Evolutionary conservation across 2,888 invertebrate species (phyloP).

Genomic region (Trichopoda pennipes): DNA sequence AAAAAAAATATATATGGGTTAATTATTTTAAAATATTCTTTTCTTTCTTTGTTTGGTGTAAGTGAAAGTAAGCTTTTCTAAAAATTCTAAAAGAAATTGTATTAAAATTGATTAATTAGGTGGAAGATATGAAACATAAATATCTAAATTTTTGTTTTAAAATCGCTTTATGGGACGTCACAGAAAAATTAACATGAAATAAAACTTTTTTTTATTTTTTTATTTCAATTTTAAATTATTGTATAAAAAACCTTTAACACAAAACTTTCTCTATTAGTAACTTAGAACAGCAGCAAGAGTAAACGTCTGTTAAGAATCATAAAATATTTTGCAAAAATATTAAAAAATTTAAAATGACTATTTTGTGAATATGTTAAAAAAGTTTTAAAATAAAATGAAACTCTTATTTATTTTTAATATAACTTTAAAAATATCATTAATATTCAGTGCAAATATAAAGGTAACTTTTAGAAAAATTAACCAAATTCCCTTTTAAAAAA

Average conservation of each 20-base stretch:
- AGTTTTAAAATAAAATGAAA: slow-evolving; percentile 46
- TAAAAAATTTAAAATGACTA: neutral
- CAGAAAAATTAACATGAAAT: neutral
- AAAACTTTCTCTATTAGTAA: slow-evolving; percentile 72
- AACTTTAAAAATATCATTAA: slow-evolving; percentile 21
- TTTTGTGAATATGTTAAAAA: neutral
- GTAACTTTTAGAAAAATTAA: slow-evolving; percentile 6
- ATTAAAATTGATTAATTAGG: too few relatives aligned
- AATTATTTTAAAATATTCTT: neutral
- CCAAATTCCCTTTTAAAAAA: neutral
- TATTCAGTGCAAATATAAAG: neutral
- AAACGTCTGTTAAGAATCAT: slow-evolving; percentile 26
- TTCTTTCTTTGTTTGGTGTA: too few relatives aligned
- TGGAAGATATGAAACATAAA: too few relatives aligned
- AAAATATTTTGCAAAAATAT: neutral
- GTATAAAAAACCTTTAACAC: slow-evolving; percentile 75
- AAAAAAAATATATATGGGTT: slow-evolving; percentile 13
- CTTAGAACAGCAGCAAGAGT: slow-evolving; percentile 42
- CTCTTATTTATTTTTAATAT: slow-evolving; percentile 13
- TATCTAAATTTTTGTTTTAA: too few relatives aligned
- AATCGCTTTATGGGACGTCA: neutral
- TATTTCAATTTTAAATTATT: neutral
- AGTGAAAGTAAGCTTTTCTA: slow-evolving; percentile 19
- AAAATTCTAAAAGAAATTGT: too few relatives aligned
- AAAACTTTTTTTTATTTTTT: neutral